Base-by-base conservation (phyloP, 2,113 vertebrate genomes). In the Pomatorhinus ruficollis region DNA sequence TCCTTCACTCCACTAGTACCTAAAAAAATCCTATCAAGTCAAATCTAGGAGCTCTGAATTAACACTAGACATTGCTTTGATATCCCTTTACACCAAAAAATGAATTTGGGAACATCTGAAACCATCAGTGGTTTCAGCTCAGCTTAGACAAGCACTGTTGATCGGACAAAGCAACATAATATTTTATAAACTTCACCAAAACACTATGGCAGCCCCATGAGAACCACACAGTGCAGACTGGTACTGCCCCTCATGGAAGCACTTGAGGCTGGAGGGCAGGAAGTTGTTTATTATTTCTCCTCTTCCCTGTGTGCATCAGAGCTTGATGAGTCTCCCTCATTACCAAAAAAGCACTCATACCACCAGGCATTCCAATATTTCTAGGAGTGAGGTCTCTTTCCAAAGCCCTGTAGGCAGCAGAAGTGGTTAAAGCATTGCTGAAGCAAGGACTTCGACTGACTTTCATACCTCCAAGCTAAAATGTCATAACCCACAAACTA, bases 391-490 rank as follows among this genome's bases (percentile, higher is more conserved):
- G 12, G 6, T 70, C 25, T 59, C 27, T 93, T 83, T 89, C 70
- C 76, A 54, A 74, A 83, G 44, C 21, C 50, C 42, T 54, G 24
- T 74, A 86, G 65, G 42, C 39, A 81, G 64, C 44, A 84, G 54
- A 88, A 92, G 33, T n/a, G 15, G 64, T 81, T 95, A 74, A 83
- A 56, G 30, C 6, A 0, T 13, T 3, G 0, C 47, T 86, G 86
- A 70, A 92, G 76, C 86, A 89, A 86, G 54, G 54, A 61, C 83
- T 95, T 83, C 57, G 21, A 35, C 76, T 52, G 86, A 70, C 64
- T 95, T 92, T 83, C 76, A 52, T 87, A 78, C 47, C 68, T 92
- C 68, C 74, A 75, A 97, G 80, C 47, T 83, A 86, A 93, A 93
- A 90, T 86, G 52, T 83, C 91, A 90, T 87, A 95, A 93, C 42